Evolutionary conservation across 2,797 vertebrate species (phyloP).

Genomic region (Presbytis comata): DNA sequence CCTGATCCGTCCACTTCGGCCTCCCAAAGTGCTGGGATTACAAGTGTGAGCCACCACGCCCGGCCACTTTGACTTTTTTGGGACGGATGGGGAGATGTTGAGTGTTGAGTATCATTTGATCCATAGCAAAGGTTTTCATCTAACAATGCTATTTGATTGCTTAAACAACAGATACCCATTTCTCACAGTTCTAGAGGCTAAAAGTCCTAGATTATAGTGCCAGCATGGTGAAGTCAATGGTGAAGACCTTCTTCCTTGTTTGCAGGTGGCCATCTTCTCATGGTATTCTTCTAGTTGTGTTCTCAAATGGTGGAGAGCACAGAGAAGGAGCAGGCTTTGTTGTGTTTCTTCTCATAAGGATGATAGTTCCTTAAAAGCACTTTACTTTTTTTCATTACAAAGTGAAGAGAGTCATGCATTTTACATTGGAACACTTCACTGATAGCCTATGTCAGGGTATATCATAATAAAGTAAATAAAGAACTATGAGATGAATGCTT

Average conservation of each 20-base stretch:
- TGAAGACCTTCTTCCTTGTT: not conserved
- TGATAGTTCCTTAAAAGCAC: not conserved
- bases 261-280: not conserved
- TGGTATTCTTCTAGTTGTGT: too few relatives aligned
- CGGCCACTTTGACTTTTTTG: not conserved
- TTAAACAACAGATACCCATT: not conserved
- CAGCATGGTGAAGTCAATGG: not conserved
- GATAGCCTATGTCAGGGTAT: slow-evolving; percentile 56
- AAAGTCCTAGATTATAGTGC: not conserved
- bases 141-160: not conserved
- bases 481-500: slow-evolving; percentile 63
- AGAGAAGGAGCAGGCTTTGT: not conserved
- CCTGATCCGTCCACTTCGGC: too few relatives aligned
- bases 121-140: not conserved
- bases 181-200: not conserved
- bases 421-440: slow-evolving; percentile 68
- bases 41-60: too few relatives aligned
- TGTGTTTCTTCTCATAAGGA: not conserved
- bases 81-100: not conserved
- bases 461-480: slow-evolving; percentile 58
- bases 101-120: not conserved
- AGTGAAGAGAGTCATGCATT: not conserved
- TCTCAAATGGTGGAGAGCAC: not conserved
- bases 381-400: not conserved
- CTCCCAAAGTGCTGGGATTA: too few relatives aligned